Conservation (phyloP, 2,113 vertebrate species). For the Stictonetta naevosa region DNA sequence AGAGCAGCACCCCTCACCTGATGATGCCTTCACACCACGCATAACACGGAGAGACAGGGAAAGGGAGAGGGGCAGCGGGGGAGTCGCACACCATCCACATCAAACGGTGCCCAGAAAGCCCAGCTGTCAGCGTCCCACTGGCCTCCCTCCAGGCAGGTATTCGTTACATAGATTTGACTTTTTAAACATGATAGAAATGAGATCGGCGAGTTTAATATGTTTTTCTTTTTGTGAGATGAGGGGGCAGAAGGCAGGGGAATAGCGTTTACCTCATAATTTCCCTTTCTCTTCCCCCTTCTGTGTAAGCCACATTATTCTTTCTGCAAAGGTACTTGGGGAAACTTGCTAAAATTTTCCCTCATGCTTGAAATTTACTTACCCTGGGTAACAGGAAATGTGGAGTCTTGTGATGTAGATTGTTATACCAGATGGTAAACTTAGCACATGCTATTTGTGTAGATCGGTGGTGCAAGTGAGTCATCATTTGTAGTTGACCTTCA, state of each 20-base stretch:
- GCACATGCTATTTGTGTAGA: slow-evolving; percentile 83
- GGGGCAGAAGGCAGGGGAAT: slow-evolving; percentile 53
- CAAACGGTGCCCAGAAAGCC: slow-evolving; percentile 26
- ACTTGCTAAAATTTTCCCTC: slow-evolving; percentile 88
- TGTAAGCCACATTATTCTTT: slow-evolving; percentile 77
- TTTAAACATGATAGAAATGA: slow-evolving; percentile 52
- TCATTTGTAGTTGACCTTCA: slow-evolving; percentile 72
- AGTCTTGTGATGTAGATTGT: slow-evolving; percentile 86
- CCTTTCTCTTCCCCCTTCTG: slow-evolving; percentile 67
- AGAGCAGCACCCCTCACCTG: neutral
- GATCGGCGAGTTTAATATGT: slow-evolving; percentile 47
- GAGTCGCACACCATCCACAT: slow-evolving; percentile 1
- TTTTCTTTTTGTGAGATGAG: slow-evolving; percentile 66
- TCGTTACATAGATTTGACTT: slow-evolving; percentile 62
- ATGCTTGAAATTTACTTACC: slow-evolving; percentile 84
- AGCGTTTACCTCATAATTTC: slow-evolving; percentile 77
- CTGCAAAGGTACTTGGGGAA: slow-evolving; percentile 84
- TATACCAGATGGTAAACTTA: slow-evolving; percentile 87
- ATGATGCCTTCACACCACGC: neutral
- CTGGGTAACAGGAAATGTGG: slow-evolving; percentile 87
- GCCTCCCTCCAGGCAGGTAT: slow-evolving; percentile 50
- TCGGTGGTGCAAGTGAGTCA: slow-evolving; percentile 79
- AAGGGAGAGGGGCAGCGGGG: neutral
- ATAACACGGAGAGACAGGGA: neutral
- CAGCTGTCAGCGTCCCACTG: neutral